Conservation (phyloP, 2,888 invertebrate genomes). For the Lepetodrilus schrolli region DNA sequence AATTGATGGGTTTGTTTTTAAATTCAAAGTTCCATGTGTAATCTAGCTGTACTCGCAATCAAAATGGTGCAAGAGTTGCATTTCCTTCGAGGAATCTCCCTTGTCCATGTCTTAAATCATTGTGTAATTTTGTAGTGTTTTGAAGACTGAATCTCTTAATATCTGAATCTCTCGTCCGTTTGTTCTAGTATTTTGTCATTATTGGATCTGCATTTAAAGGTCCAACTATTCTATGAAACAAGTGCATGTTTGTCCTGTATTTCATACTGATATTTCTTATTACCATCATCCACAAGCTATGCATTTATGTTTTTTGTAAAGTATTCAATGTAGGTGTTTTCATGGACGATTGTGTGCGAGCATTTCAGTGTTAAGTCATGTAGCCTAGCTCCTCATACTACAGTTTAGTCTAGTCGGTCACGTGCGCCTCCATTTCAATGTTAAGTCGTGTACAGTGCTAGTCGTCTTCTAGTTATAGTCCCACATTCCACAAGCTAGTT, state of each 20-base stretch:
- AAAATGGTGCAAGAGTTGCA: no score
- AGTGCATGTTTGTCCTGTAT: slow-evolving; percentile 14
- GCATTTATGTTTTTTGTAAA: slow-evolving; percentile 10
- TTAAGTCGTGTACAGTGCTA: background rate
- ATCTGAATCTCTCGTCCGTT: background rate
- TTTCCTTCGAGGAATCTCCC: background rate
- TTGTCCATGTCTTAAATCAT: background rate
- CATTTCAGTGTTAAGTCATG: slow-evolving; percentile 8
- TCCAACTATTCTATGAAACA: slow-evolving; percentile 6
- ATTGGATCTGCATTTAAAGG: background rate
- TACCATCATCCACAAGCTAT: slow-evolving; percentile 24
- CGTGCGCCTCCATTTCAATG: background rate
- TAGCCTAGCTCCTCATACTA: background rate
- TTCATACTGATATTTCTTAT: slow-evolving; percentile 23
- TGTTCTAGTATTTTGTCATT: background rate
- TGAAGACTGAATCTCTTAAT: background rate
- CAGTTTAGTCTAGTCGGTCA: background rate
- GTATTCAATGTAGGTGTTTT: background rate
- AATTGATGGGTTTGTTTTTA: no score
- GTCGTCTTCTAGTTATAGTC: no score
- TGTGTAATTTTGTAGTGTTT: background rate
- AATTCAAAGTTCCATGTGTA: no score
- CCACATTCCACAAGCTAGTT: background rate
- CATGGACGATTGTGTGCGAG: slow-evolving; percentile 24
- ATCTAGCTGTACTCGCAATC: no score